Evolutionary conservation across 2,888 invertebrate genomes (phyloP), one percentile per base, ranked within the genome.

Genomic region (Tenthredo livida): DNA sequence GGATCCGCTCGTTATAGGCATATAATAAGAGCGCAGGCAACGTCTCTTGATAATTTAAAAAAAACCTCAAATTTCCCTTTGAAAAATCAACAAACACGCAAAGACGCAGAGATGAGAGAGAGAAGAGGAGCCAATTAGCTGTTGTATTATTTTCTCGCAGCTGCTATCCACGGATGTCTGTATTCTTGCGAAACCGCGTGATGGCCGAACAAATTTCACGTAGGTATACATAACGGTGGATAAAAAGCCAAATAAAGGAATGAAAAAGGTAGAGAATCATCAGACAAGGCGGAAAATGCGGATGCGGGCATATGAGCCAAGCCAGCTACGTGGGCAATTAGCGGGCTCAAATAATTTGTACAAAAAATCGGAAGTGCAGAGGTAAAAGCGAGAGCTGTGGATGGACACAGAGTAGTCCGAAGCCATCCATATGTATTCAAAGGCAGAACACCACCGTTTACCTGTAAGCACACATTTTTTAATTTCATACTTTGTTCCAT

Each of bases 401-500:
- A 80, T 61, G 80, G 40, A 80, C 80, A 61, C 58, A 80, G 25
- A 61, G 80, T 61, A 61, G 21, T 61, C 61, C 80, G 61, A 54
- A 78, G 58, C 54, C 61, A 80, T 80, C 61, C 61, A 21, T 80
- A 58, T 61, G 40, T 37, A 80, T 80, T 80, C 80, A 58, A 80
- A 80, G 58, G 80, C 58, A 54, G 77, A 37, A 33, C 54, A 77
- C n/a, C 40, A 25, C 61, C 80, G 80, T 80, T 80, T 80, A 80
- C 61, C 58, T 61, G 40, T 40, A 40, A 12, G 37, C 40, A 61
- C 54, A 25, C 37, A 80, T 61, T 80, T 58, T 58, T 80, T 37
- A 61, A 58, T 80, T 80, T 80, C n/a, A 58, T 80, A 40, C n/a
- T 15, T 12, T 50, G 4, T n/a, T 37, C 17, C 58, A 80, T 61